Base-by-base conservation (phyloP, 2,797 vertebrate species). In the Ceryle rudis region DNA sequence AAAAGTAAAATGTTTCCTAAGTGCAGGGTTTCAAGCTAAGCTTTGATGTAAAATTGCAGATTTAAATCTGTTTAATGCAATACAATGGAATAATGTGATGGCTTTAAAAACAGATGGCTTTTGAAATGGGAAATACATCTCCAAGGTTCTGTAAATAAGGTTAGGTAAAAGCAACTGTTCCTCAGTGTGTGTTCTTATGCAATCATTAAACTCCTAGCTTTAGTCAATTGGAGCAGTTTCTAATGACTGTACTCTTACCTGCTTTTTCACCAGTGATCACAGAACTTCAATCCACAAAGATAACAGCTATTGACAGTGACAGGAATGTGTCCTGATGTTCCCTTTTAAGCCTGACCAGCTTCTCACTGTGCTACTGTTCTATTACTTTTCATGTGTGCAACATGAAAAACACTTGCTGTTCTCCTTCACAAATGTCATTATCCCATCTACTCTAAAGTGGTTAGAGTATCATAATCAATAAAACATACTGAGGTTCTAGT, bases 401-500 rank as follows among this genome's bases (percentile, higher is more conserved):
- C 66, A 17, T 60, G 60, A 80, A 88, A 92, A 95, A 25, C 61
- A 22, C 69, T 81, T 33, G 39, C 85, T 57, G 55, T 86, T 95
- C 91, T 94, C 94, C 94, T 96, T 97, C 88, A 88, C 66, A 95
- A 89, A 91, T 86, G 93, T 93, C 92, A 84, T 95, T 95, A 84
- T 86, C 85, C 87, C 66, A 61, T 95, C 80, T 81, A 5, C 61
- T 91, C 49, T 64, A 66, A 85, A 81, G 80, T 88, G 85, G 69
- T 78, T 94, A 82, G 80, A 94, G 66, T 91, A 80, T 88, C 77
- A 42, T 90, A 96, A 97, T 97, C 96, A 96, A 95, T 95, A 97
- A 97, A 97, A 96, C 94, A 96, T 96, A 90, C 91, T 92, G 86
- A 94, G 90, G 83, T 92, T 94, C 90, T 81, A 89, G 73, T 93